phyloP scores from a whole-genome alignment of 2,113 vertebrate genomes.

The Aviceda subcristata region DNA sequence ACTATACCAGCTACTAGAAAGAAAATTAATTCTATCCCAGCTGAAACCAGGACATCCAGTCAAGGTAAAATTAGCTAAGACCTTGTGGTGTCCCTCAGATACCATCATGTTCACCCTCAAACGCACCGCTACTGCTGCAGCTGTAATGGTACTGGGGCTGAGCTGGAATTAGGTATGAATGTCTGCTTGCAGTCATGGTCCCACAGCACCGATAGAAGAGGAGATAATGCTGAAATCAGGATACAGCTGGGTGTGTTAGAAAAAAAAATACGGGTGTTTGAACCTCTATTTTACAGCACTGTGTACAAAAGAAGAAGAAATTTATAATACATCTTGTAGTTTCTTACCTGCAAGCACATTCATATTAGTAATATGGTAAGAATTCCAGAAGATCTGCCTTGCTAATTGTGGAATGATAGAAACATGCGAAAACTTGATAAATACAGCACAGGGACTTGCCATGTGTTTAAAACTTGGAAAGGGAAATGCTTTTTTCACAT shows the following conservation, averaged over 20 bases:
- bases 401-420: neutral
- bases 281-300: neutral
- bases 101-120: neutral
- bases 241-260: rapidly evolving
- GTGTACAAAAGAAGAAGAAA: neutral
- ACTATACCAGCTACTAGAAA: too few relatives aligned
- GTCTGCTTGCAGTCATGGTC: neutral
- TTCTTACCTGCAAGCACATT: neutral
- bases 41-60: too few relatives aligned
- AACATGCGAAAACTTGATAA: conserved; percentile 19
- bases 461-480: neutral
- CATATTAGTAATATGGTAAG: neutral
- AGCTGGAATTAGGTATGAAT: neutral
- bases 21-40: too few relatives aligned
- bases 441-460: neutral
- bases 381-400: neutral
- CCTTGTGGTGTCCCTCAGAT: too few relatives aligned
- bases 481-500: neutral
- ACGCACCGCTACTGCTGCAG: rapidly evolving
- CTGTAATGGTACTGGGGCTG: neutral
- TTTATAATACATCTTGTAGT: rapidly evolving
- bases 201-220: neutral
- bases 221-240: neutral
- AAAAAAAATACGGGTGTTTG: neutral
- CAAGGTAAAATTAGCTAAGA: neutral